phyloP scores from a whole-genome alignment of 1,140 invertebrate species.

The Neuroterus valhalla region DNA sequence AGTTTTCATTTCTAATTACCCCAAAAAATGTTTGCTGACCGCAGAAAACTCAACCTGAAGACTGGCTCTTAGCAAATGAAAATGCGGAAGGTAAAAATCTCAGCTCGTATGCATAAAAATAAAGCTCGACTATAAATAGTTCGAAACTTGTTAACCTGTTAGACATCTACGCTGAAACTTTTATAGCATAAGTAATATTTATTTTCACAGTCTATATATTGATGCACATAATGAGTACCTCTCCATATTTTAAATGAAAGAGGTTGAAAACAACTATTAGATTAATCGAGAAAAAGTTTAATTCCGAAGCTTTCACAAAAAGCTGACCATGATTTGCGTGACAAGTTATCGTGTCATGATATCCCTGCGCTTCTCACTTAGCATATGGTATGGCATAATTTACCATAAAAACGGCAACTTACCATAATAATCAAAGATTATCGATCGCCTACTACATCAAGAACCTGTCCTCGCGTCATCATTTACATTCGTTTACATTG shows the following conservation, averaged over 20 bases:
- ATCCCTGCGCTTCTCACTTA: neutral
- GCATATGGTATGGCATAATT: neutral
- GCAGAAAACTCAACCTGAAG: too few relatives aligned
- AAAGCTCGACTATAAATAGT: conserved; percentile 3
- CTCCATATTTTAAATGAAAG: neutral
- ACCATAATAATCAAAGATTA: conserved; percentile 26
- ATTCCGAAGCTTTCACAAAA: neutral
- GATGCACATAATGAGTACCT: too few relatives aligned
- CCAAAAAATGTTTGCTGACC: too few relatives aligned
- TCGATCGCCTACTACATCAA: conserved; percentile 9
- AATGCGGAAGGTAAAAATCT: neutral
- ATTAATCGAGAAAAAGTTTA: too few relatives aligned
- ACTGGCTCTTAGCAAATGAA: neutral
- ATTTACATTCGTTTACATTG: conserved; percentile 26
- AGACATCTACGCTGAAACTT: neutral
- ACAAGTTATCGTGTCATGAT: conserved; percentile 2
- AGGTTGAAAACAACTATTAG: neutral
- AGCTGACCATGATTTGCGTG: conserved; percentile 7
- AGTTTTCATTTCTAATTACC: too few relatives aligned
- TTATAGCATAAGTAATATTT: neutral
- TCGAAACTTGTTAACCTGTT: neutral
- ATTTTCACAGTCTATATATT: neutral
- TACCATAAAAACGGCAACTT: conserved; percentile 22
- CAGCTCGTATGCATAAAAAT: neutral
- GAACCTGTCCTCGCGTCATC: conserved; percentile 15